Evolutionary conservation across 2,888 invertebrate species (phyloP).

Genomic region (Phasia obesa): DNA sequence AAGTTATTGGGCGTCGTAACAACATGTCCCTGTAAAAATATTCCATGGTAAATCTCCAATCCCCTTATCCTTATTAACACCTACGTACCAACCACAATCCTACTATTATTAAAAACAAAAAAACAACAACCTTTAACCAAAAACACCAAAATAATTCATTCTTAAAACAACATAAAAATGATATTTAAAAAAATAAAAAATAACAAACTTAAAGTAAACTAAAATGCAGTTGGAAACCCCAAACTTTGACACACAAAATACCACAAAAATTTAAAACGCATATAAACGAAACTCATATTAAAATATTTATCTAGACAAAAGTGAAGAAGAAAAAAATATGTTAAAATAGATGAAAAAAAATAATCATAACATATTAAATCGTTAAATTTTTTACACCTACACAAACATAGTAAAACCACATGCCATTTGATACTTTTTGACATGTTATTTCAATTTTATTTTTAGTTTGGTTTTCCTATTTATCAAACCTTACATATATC

Average conservation of each 20-base stretch:
- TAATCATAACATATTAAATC: slow-evolving; percentile 46
- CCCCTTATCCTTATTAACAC: slow-evolving; percentile 56
- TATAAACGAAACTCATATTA: slow-evolving; percentile 55
- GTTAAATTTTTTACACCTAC: slow-evolving; percentile 55
- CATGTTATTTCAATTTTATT: slow-evolving; percentile 10
- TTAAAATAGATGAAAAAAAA: slow-evolving; percentile 40
- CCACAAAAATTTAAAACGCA: slow-evolving; percentile 28
- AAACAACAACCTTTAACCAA: slow-evolving; percentile 60
- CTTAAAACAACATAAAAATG: slow-evolving; percentile 43
- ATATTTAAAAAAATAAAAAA: slow-evolving; percentile 22
- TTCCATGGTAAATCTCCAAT: slow-evolving; percentile 55
- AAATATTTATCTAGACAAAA: slow-evolving; percentile 45
- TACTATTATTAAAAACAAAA: slow-evolving; percentile 48
- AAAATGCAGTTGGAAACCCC: slow-evolving; percentile 44
- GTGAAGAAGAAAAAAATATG: slow-evolving; percentile 24
- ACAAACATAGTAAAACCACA: slow-evolving; percentile 23
- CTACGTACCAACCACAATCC: slow-evolving; percentile 31
- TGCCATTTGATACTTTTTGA: neutral
- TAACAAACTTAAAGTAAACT: slow-evolving; percentile 19
- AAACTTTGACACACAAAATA: slow-evolving; percentile 37
- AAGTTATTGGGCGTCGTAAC: slow-evolving; percentile 82
- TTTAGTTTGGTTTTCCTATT: slow-evolving; percentile 21
- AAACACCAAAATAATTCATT: slow-evolving; percentile 63
- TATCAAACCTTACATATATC: slow-evolving; percentile 26
- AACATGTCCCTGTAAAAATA: slow-evolving; percentile 82